phyloP scores from a whole-genome alignment of 2,113 vertebrate species.

The Sylvia atricapilla region DNA sequence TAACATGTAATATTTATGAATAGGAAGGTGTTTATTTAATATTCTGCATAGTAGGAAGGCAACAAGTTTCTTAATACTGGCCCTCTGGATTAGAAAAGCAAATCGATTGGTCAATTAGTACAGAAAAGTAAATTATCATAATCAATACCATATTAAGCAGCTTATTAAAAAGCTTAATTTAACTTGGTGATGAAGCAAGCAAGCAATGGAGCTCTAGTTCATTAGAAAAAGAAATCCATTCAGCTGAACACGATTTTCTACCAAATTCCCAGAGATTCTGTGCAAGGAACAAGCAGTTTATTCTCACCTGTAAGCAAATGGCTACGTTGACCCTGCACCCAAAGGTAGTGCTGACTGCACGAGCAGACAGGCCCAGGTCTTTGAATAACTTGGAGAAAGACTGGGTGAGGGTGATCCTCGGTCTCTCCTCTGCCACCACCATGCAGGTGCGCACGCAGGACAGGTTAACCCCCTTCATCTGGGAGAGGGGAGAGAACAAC shows the following conservation, averaged over 20 bases:
- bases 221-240: not conserved
- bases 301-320: conserved; percentile 91
- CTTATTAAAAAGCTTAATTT: not conserved
- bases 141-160: not conserved
- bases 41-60: not conserved
- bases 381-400: conserved; percentile 97
- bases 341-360: conserved; percentile 95
- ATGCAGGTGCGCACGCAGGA: conserved; percentile 94
- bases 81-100: not conserved
- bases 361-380: conserved; percentile 89
- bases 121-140: not conserved
- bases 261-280: not conserved
- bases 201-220: not conserved
- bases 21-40: not conserved
- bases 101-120: not conserved
- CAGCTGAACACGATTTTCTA: not conserved
- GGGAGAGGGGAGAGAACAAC: not conserved
- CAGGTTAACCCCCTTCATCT: conserved; percentile 91
- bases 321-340: conserved; percentile 96
- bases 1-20: not conserved
- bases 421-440: conserved; percentile 96
- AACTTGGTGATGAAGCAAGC: not conserved
- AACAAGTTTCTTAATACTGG: not conserved
- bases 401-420: conserved; percentile 87
- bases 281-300: not conserved